These are phyloP conservation scores for Lineus longissimus DNA, from an alignment of 1,140 invertebrate genomes.

Conservation along the genomic window DNA sequence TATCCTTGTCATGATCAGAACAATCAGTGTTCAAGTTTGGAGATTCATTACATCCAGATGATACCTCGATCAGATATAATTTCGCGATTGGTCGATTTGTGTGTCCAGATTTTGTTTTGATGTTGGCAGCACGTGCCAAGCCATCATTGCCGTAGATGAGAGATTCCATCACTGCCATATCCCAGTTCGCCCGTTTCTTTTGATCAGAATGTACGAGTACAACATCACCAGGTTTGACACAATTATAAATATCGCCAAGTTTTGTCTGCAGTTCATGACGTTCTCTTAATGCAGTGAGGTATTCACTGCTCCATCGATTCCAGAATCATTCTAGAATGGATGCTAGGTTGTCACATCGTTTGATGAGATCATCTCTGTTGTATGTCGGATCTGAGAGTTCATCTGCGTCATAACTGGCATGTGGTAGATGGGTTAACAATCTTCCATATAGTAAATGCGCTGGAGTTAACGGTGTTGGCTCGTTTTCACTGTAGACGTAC, in stretches of 20 bases:
- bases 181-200: not conserved
- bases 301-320: not conserved
- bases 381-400: not conserved
- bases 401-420: not conserved
- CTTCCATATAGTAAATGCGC: not conserved
- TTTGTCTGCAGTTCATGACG: not conserved
- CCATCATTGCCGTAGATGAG: not conserved
- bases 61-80: not conserved
- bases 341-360: not conserved
- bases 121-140: not conserved
- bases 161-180: not conserved
- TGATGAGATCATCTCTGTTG: not conserved
- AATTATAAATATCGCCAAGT: not conserved
- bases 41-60: no score
- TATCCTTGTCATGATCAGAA: no score
- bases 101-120: not conserved
- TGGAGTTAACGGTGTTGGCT: not conserved
- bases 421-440: not conserved
- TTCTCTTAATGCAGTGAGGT: not conserved
- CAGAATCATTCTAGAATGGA: not conserved
- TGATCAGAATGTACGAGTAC: not conserved
- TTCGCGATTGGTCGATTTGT: slow-evolving; percentile 2
- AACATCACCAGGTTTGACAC: not conserved
- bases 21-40: no score
- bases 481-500: not conserved